Base-by-base conservation (phyloP, 2,113 vertebrate species). In the Miniopterus natalensis region DNA sequence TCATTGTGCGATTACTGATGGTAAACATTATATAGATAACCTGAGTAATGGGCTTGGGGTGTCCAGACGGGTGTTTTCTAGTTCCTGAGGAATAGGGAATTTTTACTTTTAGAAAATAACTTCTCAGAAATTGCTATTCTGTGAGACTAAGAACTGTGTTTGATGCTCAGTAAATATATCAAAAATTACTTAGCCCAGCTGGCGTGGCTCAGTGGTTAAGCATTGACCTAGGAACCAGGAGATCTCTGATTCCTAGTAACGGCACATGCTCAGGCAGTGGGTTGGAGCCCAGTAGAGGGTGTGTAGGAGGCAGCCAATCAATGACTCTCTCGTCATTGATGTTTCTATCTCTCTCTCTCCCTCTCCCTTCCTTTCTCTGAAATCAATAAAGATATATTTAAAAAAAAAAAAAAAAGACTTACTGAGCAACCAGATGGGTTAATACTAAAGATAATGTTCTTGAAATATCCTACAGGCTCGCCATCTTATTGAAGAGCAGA, bases 401-500 rank as follows among this genome's bases (percentile, higher is more conserved):
- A 36, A 40, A 51, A 66, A 94, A 55, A 79, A 79, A 36, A 36
- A 36, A 36, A 36, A 36, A 36, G 4, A 90, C 31, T 79, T 88
- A 57, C 29, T 75, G 73, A 75, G 45, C 47, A 77, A 51, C 29
- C 29, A 77, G 51, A 83, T 88, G 21, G 78, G 11, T 88, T 93
- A 74, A 83, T 94, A 59, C 47, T 97, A 92, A 97, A 96, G 80
- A 92, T 6, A 95, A 63, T 94, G 61, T 93, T 97, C n/a, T 90
- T 96, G 78, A 97, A 96, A 88, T 94, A 68, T 75, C 95, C 65
- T 96, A 7, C 89, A 99, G 99, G 99, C 99, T 63, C 99, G 99
- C 59, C 99, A 99, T 97, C 98, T 99, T 92, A 99, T 99, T 55
- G 99, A 99, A 97, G 99, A 99, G 80, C 99, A 99, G 71, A 99